Evolutionary conservation across 2,797 vertebrate species (phyloP).

Genomic region (Pangasius sanitwongsei): DNA sequence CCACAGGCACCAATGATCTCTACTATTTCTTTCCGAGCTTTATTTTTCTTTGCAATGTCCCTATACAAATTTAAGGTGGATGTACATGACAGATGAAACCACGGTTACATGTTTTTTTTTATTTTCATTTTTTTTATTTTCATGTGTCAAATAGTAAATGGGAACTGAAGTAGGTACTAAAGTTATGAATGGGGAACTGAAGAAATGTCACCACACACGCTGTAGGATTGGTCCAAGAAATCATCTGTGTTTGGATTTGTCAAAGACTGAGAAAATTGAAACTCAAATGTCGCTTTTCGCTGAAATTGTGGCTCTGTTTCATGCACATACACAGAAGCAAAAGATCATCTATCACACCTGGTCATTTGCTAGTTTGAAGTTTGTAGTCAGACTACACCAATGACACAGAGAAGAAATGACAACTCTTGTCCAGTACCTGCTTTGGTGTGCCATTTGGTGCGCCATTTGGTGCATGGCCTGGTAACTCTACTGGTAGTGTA

Average conservation of each 20-base stretch:
- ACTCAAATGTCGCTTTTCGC: background rate
- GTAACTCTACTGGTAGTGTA: constrained; percentile 63
- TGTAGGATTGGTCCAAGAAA: background rate
- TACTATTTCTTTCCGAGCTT: background rate
- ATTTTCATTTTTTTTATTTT: background rate
- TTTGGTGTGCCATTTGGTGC: constrained; percentile 69
- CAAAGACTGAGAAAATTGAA: background rate
- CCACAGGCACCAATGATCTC: background rate
- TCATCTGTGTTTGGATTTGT: background rate
- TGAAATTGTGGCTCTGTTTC: background rate
- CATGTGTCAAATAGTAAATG: background rate
- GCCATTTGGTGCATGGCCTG: constrained; percentile 64
- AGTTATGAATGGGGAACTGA: background rate
- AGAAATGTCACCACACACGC: background rate
- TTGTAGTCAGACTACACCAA: background rate
- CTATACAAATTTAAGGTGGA: background rate
- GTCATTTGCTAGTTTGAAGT: background rate
- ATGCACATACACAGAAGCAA: background rate
- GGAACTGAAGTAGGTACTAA: background rate
- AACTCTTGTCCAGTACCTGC: constrained; percentile 61
- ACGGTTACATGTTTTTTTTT: background rate
- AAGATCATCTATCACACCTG: background rate
- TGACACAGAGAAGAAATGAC: background rate
- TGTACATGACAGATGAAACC: background rate
- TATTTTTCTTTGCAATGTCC: background rate